Percentiles rank a stretch among this genome's conserved stretches.
These are phyloP conservation scores for Myoxocephalus aenaeus DNA, from an alignment of 2,797 vertebrate species.

Conservation along the genomic window DNA sequence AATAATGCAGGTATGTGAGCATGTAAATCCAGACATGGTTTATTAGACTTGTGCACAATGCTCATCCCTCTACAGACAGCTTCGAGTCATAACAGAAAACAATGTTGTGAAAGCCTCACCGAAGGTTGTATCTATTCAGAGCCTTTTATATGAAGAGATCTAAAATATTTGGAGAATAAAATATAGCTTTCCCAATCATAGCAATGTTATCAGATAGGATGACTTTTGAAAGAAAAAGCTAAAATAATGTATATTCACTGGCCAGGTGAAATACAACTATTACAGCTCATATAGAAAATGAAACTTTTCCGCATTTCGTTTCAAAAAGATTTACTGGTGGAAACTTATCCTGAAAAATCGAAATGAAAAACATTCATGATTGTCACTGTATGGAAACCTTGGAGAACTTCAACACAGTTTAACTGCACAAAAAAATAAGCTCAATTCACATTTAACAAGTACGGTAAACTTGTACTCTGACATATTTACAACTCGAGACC, in stretches of 20 bases:
- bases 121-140: not conserved
- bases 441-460: not conserved
- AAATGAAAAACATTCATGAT: not conserved
- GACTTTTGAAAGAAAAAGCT: not conserved
- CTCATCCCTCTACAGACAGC: not conserved
- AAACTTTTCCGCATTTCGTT: not conserved
- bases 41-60: not conserved
- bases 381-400: not conserved
- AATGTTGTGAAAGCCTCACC: not conserved
- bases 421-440: not conserved
- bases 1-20: constrained; percentile 4
- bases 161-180: not conserved
- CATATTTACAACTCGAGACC: not conserved
- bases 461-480: constrained; percentile 9
- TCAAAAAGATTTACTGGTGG: not conserved
- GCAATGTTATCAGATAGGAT: not conserved
- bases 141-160: not conserved
- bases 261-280: not conserved
- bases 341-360: not conserved
- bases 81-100: not conserved
- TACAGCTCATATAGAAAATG: not conserved
- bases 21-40: constrained; percentile 12
- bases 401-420: not conserved
- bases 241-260: not conserved
- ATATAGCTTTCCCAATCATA: not conserved